Evolutionary conservation across 2,888 invertebrate species (phyloP).

Genomic region (Aspidiotus destructor): DNA sequence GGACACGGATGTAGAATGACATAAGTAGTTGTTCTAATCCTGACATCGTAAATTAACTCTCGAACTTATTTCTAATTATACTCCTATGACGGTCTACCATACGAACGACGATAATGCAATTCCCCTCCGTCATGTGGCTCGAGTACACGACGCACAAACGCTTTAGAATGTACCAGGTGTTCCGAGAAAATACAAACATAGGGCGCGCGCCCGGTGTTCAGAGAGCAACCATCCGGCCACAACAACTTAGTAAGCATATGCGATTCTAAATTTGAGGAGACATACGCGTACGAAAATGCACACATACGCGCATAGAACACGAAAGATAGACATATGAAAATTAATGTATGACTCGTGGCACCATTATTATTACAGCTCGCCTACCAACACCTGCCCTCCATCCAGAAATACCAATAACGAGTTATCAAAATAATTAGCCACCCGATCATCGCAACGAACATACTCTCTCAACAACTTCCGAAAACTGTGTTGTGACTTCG

Average conservation of each 20-base stretch:
- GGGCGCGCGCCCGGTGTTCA: background rate
- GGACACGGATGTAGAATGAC: too few species aligned
- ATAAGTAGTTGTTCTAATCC: too few species aligned
- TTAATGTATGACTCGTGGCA: constrained; percentile 2
- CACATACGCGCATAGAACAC: background rate
- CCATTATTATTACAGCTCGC: background rate
- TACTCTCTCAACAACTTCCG: too few species aligned
- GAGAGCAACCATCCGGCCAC: background rate
- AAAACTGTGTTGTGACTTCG: too few species aligned
- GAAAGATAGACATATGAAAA: background rate
- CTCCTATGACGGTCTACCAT: too few species aligned
- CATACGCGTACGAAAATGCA: background rate
- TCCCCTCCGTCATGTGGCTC: too few species aligned
- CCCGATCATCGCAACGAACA: too few species aligned
- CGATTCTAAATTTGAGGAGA: background rate
- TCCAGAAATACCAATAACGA: background rate
- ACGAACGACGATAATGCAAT: too few species aligned
- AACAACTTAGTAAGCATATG: background rate
- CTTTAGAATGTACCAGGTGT: background rate
- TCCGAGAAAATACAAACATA: background rate
- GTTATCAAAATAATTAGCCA: background rate
- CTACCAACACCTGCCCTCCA: constrained; percentile 13
- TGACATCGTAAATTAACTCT: too few species aligned
- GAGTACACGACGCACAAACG: too few species aligned
- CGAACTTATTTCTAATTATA: too few species aligned